Evolutionary conservation across 2,888 invertebrate genomes (phyloP).

Genomic region (Agrypnus murinus): DNA sequence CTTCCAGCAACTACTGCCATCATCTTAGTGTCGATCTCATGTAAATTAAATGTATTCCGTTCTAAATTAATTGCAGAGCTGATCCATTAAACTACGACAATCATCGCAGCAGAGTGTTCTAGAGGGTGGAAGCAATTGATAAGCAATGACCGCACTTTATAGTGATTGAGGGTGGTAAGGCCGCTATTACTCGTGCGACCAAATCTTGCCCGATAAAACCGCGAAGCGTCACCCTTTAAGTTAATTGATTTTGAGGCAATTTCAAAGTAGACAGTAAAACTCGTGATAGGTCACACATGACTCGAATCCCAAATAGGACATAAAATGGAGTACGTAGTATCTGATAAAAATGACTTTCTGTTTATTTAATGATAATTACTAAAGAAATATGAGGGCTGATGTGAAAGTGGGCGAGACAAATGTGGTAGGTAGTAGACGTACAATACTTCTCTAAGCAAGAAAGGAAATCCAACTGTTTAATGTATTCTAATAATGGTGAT

Average conservation of each 20-base stretch:
- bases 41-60: slow-evolving; percentile 23
- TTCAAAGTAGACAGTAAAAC: slow-evolving; percentile 17
- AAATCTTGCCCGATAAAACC: slow-evolving; percentile 34
- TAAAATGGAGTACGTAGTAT: no score
- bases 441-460: no score
- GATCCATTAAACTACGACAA: slow-evolving; percentile 38
- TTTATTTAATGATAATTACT: no score
- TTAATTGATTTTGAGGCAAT: slow-evolving; percentile 33
- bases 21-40: slow-evolving; percentile 1
- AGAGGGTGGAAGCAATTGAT: slow-evolving; percentile 28
- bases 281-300: slow-evolving; percentile 18
- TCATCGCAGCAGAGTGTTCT: slow-evolving; percentile 27
- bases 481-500: no score
- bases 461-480: no score
- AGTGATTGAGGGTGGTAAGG: slow-evolving; percentile 34
- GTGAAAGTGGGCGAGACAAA: no score
- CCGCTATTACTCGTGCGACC: slow-evolving; percentile 29
- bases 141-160: slow-evolving; percentile 34
- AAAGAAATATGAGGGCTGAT: no score
- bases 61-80: slow-evolving; percentile 34
- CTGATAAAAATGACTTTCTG: no score
- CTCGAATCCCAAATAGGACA: no score
- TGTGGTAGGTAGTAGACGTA: no score
- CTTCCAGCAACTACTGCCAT: no score
- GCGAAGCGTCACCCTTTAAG: slow-evolving; percentile 19